Percentiles rank a stretch among this genome's conserved stretches.
These are phyloP conservation scores for Dunckerocampus dactyliophorus DNA, from an alignment of 2,113 vertebrate genomes.

Conservation along the genomic window DNA sequence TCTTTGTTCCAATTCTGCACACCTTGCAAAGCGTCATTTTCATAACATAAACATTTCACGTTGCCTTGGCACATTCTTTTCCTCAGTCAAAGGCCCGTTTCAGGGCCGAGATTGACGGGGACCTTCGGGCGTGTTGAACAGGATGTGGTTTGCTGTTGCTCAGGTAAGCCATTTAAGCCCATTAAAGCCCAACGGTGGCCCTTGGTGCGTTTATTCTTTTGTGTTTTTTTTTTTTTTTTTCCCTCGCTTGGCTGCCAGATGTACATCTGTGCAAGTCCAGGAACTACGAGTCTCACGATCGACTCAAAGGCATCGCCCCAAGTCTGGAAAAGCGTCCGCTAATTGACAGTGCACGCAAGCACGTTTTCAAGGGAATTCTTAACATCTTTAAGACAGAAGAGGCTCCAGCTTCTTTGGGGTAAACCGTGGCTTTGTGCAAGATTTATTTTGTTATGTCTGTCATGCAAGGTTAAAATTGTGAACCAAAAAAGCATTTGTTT, in stretches of 20 bases:
- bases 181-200: constrained; percentile 56
- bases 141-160: constrained; percentile 60
- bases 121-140: constrained; percentile 42
- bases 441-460: constrained; percentile 5
- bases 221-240: constrained; percentile 46
- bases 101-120: constrained; percentile 35
- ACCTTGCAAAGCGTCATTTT: constrained; percentile 40
- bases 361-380: constrained; percentile 30
- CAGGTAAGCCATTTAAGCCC: constrained; percentile 66
- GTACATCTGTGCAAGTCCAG: constrained; percentile 34
- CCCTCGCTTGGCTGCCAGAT: constrained; percentile 60
- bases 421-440: not conserved
- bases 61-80: constrained; percentile 37
- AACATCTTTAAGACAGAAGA: constrained; percentile 25
- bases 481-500: not conserved
- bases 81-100: constrained; percentile 34
- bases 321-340: constrained; percentile 33
- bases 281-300: constrained; percentile 39
- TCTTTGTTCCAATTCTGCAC: constrained; percentile 35
- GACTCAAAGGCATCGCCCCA: constrained; percentile 33
- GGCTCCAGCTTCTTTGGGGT: constrained; percentile 17
- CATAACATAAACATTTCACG: constrained; percentile 56
- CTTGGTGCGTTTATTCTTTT: constrained; percentile 5
- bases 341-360: constrained; percentile 40
- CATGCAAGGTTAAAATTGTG: not conserved